Percentiles rank a stretch among this genome's conserved stretches.
Conservation (phyloP, 1,140 invertebrate genomes). For the Nylanderia fulva region DNA sequence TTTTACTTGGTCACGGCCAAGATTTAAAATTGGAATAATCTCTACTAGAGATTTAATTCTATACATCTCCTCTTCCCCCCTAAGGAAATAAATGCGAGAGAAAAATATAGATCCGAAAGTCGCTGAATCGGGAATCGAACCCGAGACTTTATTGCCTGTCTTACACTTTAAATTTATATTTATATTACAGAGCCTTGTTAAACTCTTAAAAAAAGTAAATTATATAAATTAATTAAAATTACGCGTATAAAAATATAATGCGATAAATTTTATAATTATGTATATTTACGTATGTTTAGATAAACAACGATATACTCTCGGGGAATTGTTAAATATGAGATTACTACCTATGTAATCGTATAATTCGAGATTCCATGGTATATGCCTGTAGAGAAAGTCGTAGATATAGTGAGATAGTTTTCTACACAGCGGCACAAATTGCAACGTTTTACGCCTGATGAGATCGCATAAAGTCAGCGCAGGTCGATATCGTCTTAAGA, state of each 20-base stretch:
- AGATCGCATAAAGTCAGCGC: constrained; percentile 47
- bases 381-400: not conserved
- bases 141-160: too few species aligned
- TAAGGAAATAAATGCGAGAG: too few species aligned
- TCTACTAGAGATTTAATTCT: too few species aligned
- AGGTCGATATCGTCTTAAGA: constrained; percentile 56
- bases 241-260: not conserved
- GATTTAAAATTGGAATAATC: too few species aligned
- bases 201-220: too few species aligned
- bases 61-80: too few species aligned
- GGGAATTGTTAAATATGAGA: not conserved
- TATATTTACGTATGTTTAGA: not conserved
- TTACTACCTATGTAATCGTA: constrained; percentile 8
- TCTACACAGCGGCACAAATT: constrained; percentile 39
- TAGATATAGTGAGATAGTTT: constrained; percentile 18
- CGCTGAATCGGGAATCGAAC: too few species aligned
- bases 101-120: too few species aligned
- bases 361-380: constrained; percentile 17
- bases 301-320: constrained; percentile 11
- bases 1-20: too few species aligned
- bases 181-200: too few species aligned
- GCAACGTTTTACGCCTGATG: constrained; percentile 51
- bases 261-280: not conserved
- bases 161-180: too few species aligned
- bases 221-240: not conserved